phyloP scores from a whole-genome alignment of 1,140 invertebrate genomes.

The Aphelenchoides besseyi region DNA sequence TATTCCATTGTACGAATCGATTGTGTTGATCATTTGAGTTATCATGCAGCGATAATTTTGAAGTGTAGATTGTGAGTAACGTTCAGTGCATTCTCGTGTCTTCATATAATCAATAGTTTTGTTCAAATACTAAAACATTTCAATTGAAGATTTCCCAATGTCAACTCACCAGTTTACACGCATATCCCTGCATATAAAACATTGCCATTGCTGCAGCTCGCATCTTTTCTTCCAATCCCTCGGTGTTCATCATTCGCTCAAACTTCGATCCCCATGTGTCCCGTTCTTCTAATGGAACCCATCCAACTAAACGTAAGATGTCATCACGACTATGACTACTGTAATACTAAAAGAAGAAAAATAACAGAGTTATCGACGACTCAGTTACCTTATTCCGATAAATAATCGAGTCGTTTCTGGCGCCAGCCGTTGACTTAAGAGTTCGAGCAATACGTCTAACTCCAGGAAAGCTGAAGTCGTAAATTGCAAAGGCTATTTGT shows the following conservation, averaged over 20 bases:
- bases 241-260: slow-evolving; percentile 24
- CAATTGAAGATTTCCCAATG: too few species aligned
- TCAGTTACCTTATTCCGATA: slow-evolving; percentile 5
- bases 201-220: slow-evolving; percentile 40
- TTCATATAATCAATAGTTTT: slow-evolving; percentile 23
- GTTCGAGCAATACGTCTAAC: slow-evolving; percentile 4
- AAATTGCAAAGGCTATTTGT: slow-evolving; percentile 14
- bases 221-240: slow-evolving; percentile 23
- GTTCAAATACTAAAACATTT: slow-evolving; percentile 25
- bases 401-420: slow-evolving; percentile 4
- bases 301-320: slow-evolving; percentile 44
- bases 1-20: slow-evolving; percentile 15
- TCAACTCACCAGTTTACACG: slow-evolving; percentile 37
- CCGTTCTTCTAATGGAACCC: slow-evolving; percentile 39
- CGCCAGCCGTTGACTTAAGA: neutral
- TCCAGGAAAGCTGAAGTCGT: slow-evolving; percentile 15
- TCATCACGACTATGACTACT: slow-evolving; percentile 41
- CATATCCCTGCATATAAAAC: slow-evolving; percentile 32
- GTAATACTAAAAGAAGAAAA: slow-evolving; percentile 39
- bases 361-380: slow-evolving; percentile 3
- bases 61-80: slow-evolving; percentile 14
- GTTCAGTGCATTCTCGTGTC: slow-evolving; percentile 5
- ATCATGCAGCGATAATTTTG: slow-evolving; percentile 22
- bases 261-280: slow-evolving; percentile 21
- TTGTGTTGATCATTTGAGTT: neutral